phyloP scores from a whole-genome alignment of 2,113 vertebrate genomes.

The Xiphophorus couchianus region DNA sequence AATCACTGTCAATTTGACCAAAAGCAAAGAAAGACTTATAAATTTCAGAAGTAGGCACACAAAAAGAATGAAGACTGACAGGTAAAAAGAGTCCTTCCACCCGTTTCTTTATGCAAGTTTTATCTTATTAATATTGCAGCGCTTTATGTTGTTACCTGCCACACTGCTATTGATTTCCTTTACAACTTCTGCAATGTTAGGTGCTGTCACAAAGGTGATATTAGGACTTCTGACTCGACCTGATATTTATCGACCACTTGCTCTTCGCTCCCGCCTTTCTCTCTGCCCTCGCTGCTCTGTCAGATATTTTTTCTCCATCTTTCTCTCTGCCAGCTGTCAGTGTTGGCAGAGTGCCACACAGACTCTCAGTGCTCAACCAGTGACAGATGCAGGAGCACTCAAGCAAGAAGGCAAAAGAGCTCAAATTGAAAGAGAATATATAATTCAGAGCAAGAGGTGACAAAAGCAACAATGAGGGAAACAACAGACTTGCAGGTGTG shows the following conservation, averaged over 20 bases:
- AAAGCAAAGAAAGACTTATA: not conserved
- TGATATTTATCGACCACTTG: slow-evolving; percentile 56
- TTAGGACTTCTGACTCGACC: slow-evolving; percentile 55
- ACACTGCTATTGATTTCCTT: slow-evolving; percentile 49
- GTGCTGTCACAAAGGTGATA: slow-evolving; percentile 45
- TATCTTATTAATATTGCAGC: slow-evolving; percentile 12
- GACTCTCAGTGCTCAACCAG: slow-evolving; percentile 52
- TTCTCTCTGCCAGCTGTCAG: slow-evolving; percentile 76
- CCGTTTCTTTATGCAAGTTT: not conserved
- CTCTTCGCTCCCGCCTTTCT: slow-evolving; percentile 4
- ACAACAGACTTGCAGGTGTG: slow-evolving; percentile 58
- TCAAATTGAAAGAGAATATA: slow-evolving; percentile 31
- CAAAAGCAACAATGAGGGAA: slow-evolving; percentile 35
- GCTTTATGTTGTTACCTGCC: slow-evolving; percentile 31
- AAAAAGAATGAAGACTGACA: slow-evolving; percentile 17
- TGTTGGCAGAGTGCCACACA: slow-evolving; percentile 68
- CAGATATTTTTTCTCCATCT: slow-evolving; percentile 61
- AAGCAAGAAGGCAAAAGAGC: slow-evolving; percentile 50
- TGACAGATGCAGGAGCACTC: slow-evolving; percentile 68
- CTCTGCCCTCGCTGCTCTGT: slow-evolving; percentile 32
- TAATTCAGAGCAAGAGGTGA: not conserved
- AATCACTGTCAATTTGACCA: slow-evolving; percentile 2
- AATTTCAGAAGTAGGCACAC: slow-evolving; percentile 3
- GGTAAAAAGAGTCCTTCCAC: slow-evolving; percentile 21
- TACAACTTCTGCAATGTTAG: slow-evolving; percentile 20